Evolutionary conservation across 2,888 invertebrate species (phyloP).

Genomic region (Caenorhabditis afra): DNA sequence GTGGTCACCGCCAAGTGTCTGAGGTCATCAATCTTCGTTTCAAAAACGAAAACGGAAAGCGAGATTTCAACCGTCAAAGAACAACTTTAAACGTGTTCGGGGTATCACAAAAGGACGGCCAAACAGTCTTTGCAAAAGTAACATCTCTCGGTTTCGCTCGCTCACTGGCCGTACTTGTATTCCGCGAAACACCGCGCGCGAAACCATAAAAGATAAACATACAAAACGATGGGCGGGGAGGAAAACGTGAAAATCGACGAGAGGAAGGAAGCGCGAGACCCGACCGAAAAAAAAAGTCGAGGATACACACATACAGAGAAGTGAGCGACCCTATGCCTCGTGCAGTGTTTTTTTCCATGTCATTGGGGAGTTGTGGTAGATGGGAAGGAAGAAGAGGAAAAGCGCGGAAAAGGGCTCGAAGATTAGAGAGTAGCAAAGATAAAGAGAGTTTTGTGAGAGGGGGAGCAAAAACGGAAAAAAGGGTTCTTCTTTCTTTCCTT

Average conservation of each 20-base stretch:
- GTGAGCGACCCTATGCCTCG: not conserved
- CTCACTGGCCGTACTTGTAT: too few species aligned
- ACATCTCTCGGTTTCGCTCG: too few species aligned
- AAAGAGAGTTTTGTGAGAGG: slow-evolving; percentile 26
- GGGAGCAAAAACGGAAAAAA: not conserved
- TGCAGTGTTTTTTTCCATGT: slow-evolving; percentile 45
- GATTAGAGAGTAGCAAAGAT: slow-evolving; percentile 44
- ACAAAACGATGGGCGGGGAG: too few species aligned
- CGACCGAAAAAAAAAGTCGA: slow-evolving; percentile 19
- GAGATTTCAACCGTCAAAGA: not conserved
- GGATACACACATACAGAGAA: slow-evolving; percentile 35
- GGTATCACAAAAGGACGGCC: too few species aligned
- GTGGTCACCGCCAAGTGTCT: not conserved
- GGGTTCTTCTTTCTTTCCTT: too few species aligned
- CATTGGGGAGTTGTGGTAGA: slow-evolving; percentile 43
- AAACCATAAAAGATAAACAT: too few species aligned
- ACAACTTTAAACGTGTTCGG: not conserved
- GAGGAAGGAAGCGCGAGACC: slow-evolving; percentile 19
- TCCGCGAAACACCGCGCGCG: too few species aligned
- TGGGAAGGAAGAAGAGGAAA: slow-evolving; percentile 4
- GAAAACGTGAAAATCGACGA: slow-evolving; percentile 16
- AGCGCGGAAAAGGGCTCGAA: slow-evolving; percentile 30
- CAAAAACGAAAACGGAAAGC: too few species aligned
- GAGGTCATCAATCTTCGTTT: slow-evolving; percentile 28
- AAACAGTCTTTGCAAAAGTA: too few species aligned